Evolutionary conservation across 37 sponge, comb jelly and placozoan species (phyloP).

Genomic region (Chondrilla cf. caribensis): DNA sequence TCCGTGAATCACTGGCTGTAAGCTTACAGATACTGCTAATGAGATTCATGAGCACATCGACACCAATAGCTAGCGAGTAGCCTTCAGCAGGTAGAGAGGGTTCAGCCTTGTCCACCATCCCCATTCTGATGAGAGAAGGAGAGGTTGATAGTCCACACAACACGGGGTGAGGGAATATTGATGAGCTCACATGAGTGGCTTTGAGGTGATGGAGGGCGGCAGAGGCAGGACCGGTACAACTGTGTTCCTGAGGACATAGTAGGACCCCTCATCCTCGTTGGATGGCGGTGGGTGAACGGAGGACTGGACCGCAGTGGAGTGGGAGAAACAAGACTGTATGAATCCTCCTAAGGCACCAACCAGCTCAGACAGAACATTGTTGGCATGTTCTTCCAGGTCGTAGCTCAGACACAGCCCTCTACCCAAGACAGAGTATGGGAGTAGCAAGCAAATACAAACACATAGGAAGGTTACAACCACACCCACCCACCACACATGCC

Average conservation of each 20-base stretch:
- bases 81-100: constrained; percentile 61
- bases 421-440: too few species aligned
- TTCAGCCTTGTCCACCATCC: constrained; percentile 84
- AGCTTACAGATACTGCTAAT: constrained; percentile 57
- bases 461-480: too few species aligned
- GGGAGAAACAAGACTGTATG: constrained; percentile 75
- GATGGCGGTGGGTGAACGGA: too few species aligned
- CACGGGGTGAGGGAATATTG: too few species aligned
- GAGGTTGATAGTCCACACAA: neutral
- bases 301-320: neutral
- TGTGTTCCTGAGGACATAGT: neutral
- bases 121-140: constrained; percentile 49
- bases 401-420: constrained; percentile 85
- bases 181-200: constrained; percentile 29
- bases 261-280: neutral
- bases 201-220: constrained; percentile 10
- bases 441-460: too few species aligned
- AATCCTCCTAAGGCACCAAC: constrained; percentile 78
- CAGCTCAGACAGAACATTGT: constrained; percentile 84
- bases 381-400: constrained; percentile 93
- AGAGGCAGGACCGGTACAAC: neutral
- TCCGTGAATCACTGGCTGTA: constrained; percentile 2
- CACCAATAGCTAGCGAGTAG: constrained; percentile 74
- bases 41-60: constrained; percentile 65
- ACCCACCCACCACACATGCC: too few species aligned